A percentile compares a stretch with the other conserved stretches of the same genome.
phyloP scores from a whole-genome alignment of 2,113 vertebrate species.

The Ageneiosus marmoratus region DNA sequence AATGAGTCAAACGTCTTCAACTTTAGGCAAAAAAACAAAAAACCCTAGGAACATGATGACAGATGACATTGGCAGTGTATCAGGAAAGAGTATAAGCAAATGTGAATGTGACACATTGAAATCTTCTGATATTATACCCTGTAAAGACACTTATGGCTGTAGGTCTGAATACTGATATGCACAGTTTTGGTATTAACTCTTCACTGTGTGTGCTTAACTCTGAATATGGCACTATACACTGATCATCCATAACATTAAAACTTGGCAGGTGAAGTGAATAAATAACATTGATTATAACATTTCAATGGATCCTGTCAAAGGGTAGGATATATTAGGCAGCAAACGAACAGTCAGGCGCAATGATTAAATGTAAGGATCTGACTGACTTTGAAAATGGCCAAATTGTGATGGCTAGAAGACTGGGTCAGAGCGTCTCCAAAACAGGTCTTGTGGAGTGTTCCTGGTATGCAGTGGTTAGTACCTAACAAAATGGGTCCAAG shows the following conservation, averaged over 20 bases:
- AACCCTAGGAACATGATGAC: neutral
- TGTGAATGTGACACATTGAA: neutral
- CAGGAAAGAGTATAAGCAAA: neutral
- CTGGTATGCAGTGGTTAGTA: too few relatives aligned
- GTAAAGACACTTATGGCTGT: neutral
- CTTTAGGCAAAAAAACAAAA: neutral
- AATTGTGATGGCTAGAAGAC: too few relatives aligned
- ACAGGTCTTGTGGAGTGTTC: too few relatives aligned
- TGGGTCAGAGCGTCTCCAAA: too few relatives aligned
- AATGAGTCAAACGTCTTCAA: neutral
- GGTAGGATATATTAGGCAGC: too few relatives aligned
- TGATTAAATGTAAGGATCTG: too few relatives aligned
- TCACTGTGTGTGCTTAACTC: neutral
- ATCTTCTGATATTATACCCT: neutral
- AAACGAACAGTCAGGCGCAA: too few relatives aligned
- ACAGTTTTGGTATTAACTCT: neutral
- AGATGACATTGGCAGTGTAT: neutral
- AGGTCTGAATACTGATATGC: neutral
- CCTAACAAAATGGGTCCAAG: too few relatives aligned
- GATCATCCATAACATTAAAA: neutral
- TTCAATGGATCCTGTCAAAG: too few relatives aligned
- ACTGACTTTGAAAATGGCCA: too few relatives aligned
- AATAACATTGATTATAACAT: too few relatives aligned
- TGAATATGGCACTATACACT: neutral
- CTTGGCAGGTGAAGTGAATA: too few relatives aligned